These are phyloP conservation scores for Ostrea edulis DNA, from an alignment of 1,140 invertebrate genomes.

Conservation along the genomic window DNA sequence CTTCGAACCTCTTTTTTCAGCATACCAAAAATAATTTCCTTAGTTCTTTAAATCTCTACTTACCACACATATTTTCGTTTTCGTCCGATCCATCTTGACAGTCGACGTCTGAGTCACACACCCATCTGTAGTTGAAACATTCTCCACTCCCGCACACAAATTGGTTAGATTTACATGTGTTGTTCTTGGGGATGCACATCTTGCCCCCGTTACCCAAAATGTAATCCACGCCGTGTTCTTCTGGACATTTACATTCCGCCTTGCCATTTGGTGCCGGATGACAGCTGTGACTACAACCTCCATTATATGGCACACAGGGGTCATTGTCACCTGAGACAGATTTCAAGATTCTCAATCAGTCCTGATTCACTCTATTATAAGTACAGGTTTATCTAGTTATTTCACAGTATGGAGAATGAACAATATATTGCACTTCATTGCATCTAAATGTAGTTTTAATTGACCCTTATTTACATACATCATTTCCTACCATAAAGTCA, in stretches of 20 bases:
- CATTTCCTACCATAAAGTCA: too few species aligned
- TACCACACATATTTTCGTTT: slow-evolving; percentile 96
- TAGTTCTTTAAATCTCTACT: slow-evolving; percentile 66
- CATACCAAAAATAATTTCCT: too few species aligned
- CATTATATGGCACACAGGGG: slow-evolving; percentile 94
- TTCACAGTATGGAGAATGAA: too few species aligned
- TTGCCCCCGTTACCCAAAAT: slow-evolving; percentile 66
- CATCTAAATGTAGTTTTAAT: too few species aligned
- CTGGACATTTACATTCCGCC: slow-evolving; percentile 73
- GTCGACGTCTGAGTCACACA: slow-evolving; percentile 94
- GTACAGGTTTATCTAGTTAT: too few species aligned
- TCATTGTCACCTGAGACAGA: slow-evolving; percentile 82
- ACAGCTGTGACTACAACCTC: slow-evolving; percentile 97
- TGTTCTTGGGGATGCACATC: slow-evolving; percentile 75
- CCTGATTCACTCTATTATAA: not conserved
- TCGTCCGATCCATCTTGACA: slow-evolving; percentile 97
- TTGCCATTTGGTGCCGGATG: slow-evolving; percentile 91
- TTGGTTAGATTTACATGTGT: slow-evolving; percentile 91
- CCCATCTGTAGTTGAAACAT: slow-evolving; percentile 97
- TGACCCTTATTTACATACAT: too few species aligned
- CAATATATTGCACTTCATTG: too few species aligned
- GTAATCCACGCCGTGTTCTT: slow-evolving; percentile 49
- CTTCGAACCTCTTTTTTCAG: too few species aligned
- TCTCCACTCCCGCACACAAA: slow-evolving; percentile 96
- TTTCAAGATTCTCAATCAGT: not conserved